A percentile compares a stretch with the other conserved stretches of the same genome.
Conservation (phyloP, 1,140 invertebrate genomes). For the Atta texana region DNA sequence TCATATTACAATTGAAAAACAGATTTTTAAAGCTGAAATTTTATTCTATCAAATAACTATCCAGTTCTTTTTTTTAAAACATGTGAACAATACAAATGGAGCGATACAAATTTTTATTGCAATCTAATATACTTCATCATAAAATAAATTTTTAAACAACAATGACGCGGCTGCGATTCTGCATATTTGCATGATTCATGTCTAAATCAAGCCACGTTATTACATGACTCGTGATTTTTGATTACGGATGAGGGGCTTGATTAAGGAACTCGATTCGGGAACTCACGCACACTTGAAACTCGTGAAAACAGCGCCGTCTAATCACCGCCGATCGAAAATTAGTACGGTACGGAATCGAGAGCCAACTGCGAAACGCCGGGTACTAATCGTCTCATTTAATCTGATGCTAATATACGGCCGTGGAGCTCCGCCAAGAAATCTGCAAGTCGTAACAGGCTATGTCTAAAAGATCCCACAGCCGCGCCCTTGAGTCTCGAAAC, state of each 20-base stretch:
- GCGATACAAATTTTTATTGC: too few relatives aligned
- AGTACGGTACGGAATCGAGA: neutral
- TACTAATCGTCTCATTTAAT: constrained; percentile 57
- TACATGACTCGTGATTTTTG: constrained; percentile 3
- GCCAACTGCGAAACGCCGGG: neutral
- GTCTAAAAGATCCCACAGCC: constrained; percentile 24
- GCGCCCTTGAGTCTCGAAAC: constrained; percentile 13
- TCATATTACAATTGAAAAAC: too few relatives aligned
- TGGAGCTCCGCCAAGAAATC: constrained; percentile 49
- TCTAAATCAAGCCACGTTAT: neutral
- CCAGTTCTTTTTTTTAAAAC: too few relatives aligned
- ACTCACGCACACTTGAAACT: neutral
- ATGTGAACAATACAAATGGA: too few relatives aligned
- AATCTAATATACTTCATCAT: neutral
- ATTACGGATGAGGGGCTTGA: neutral
- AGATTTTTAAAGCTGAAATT: too few relatives aligned
- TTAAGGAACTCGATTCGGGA: neutral
- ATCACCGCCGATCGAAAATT: constrained; percentile 13
- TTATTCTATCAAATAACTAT: too few relatives aligned
- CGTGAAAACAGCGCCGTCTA: neutral
- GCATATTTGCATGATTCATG: constrained; percentile 2
- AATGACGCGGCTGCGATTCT: too few relatives aligned
- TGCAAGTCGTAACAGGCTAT: constrained; percentile 64
- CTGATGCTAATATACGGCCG: constrained; percentile 61
- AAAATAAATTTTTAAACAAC: neutral